Evolutionary conservation across 2,888 invertebrate genomes (phyloP).

Genomic region (Hypomecis atomaria): DNA sequence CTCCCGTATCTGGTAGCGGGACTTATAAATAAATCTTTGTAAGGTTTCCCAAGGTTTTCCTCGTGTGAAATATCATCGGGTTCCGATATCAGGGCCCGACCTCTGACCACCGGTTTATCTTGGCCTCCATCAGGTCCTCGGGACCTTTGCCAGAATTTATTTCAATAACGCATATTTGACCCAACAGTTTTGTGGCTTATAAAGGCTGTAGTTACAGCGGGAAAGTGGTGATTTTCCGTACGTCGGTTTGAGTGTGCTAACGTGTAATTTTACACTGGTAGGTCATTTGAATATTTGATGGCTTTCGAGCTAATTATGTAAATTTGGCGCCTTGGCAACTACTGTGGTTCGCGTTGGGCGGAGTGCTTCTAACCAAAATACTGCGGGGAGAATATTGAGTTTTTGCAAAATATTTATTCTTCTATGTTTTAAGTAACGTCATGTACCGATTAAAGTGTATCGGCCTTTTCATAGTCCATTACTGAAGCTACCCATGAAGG

Average conservation of each 20-base stretch:
- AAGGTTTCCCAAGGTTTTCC: constrained; percentile 42
- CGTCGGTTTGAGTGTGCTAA: constrained; percentile 23
- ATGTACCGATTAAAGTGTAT: no score
- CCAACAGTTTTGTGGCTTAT: constrained; percentile 25
- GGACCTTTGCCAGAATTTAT: constrained; percentile 50
- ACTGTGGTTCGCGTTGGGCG: constrained; percentile 7
- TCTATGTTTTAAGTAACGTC: no score
- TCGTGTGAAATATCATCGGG: constrained; percentile 53
- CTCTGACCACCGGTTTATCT: constrained; percentile 58
- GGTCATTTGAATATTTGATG: constrained; percentile 39
- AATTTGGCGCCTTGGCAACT: constrained; percentile 27
- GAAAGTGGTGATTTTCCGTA: constrained; percentile 34
- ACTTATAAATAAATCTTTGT: constrained; percentile 40
- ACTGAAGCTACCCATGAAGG: no score
- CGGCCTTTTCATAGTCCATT: no score
- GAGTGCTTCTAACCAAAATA: not conserved
- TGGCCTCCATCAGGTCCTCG: constrained; percentile 51
- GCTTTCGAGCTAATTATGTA: constrained; percentile 38
- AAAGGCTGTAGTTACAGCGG: constrained; percentile 18
- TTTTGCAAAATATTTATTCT: no score
- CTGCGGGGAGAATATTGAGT: no score
- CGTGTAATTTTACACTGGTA: constrained; percentile 37
- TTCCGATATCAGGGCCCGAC: constrained; percentile 51
- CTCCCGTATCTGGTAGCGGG: constrained; percentile 5
- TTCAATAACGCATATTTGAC: constrained; percentile 49